Conservation (phyloP, 2,113 vertebrate species). For the Plestiodon gilberti region DNA sequence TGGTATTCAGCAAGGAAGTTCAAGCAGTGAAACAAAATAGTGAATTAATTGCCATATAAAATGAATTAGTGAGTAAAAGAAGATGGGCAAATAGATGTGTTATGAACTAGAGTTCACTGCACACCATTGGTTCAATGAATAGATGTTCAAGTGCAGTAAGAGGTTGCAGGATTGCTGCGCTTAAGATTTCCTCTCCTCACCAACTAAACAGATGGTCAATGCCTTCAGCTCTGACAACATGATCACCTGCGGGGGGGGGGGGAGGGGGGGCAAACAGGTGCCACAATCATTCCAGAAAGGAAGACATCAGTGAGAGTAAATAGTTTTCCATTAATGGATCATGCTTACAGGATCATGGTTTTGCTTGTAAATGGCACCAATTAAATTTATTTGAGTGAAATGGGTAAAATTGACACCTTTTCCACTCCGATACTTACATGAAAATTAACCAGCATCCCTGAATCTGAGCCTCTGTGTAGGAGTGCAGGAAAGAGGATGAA, state of each 20-base stretch:
- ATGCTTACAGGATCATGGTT: neutral
- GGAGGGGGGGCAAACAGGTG: neutral
- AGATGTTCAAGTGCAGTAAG: neutral
- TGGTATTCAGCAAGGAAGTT: constrained; percentile 49
- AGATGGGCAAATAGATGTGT: constrained; percentile 45
- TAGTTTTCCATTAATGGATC: neutral
- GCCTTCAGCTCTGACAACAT: neutral
- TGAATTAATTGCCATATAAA: constrained; percentile 48
- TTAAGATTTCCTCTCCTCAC: neutral
- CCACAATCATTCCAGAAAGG: neutral
- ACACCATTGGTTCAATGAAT: neutral
- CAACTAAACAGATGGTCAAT: neutral
- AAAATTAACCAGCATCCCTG: neutral
- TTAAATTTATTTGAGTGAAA: constrained; percentile 23
- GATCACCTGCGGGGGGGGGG: neutral
- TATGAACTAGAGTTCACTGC: constrained; percentile 22
- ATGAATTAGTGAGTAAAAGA: constrained; percentile 23
- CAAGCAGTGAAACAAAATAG: constrained; percentile 57
- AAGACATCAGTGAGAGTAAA: neutral
- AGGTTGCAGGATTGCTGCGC: neutral
- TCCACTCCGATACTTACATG: neutral
- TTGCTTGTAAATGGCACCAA: constrained; percentile 25
- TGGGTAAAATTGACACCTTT: constrained; percentile 34
- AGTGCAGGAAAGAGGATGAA: constrained; percentile 13
- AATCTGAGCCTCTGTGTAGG: constrained; percentile 39